Conservation (phyloP, 1,140 invertebrate genomes). For the Panulirus ornatus region DNA sequence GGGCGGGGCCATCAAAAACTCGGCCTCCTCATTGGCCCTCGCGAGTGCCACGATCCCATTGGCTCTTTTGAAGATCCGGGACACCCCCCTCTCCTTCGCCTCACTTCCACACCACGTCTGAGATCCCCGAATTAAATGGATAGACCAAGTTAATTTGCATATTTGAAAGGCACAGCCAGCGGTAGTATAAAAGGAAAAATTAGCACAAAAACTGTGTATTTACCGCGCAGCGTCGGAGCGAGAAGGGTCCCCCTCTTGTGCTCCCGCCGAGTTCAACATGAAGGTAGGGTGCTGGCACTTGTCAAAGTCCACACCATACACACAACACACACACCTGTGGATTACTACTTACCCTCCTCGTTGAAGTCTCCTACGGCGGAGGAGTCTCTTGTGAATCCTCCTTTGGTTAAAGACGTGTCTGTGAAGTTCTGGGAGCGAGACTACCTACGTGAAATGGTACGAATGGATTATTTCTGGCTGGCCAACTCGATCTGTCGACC, state of each 20-base stretch:
- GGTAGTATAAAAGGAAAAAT: conserved; percentile 65
- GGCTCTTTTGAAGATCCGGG: conserved; percentile 66
- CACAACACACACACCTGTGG: too few species aligned
- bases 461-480: too few species aligned
- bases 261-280: conserved; percentile 9
- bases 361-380: too few species aligned
- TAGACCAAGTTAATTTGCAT: conserved; percentile 70
- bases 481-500: too few species aligned
- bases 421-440: too few species aligned
- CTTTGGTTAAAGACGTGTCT: too few species aligned
- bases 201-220: conserved; percentile 62
- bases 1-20: conserved; percentile 32
- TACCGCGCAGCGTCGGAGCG: conserved; percentile 53
- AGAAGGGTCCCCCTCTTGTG: conserved; percentile 29
- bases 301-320: too few species aligned
- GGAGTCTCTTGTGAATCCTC: too few species aligned
- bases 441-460: too few species aligned
- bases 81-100: too few species aligned
- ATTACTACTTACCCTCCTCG: too few species aligned
- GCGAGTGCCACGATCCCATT: conserved; percentile 60
- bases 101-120: conserved; percentile 65
- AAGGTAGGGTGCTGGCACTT: too few species aligned
- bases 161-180: conserved; percentile 65
- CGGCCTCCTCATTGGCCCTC: conserved; percentile 38
- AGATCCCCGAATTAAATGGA: conserved; percentile 70